Percentiles rank a stretch among this genome's conserved stretches.
Conservation (phyloP, 2,888 invertebrate genomes). For the Drosophila falleni region DNA sequence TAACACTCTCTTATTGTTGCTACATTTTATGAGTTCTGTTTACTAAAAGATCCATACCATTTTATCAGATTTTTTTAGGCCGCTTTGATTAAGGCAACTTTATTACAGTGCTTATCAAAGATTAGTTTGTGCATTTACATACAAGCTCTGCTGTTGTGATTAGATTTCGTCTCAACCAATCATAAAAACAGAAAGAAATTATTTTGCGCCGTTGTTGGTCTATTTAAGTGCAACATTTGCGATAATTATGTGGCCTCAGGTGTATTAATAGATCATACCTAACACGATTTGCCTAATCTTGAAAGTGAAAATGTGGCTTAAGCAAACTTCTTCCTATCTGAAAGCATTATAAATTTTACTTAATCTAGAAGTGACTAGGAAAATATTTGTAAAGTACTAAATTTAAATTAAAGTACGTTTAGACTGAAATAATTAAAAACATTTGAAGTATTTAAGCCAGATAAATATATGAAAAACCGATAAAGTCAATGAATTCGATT, state of each 20-base stretch:
- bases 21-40: slow-evolving; percentile 12
- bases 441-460: not conserved
- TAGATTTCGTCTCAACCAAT: slow-evolving; percentile 37
- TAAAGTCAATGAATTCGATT: not conserved
- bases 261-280: slow-evolving; percentile 25
- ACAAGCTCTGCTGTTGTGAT: slow-evolving; percentile 31
- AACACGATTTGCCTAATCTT: slow-evolving; percentile 10
- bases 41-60: not conserved
- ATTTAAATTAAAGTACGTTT: not conserved
- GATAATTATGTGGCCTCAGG: slow-evolving; percentile 20
- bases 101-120: slow-evolving; percentile 72
- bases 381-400: slow-evolving; percentile 1
- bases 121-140: slow-evolving; percentile 57
- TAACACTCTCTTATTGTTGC: slow-evolving; percentile 19
- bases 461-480: not conserved
- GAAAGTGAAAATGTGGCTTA: slow-evolving; percentile 24
- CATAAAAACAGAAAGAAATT: slow-evolving; percentile 17
- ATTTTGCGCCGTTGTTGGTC: slow-evolving; percentile 28
- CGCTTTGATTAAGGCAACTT: slow-evolving; percentile 49
- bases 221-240: slow-evolving; percentile 4
- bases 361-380: not conserved
- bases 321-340: not conserved
- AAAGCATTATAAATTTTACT: slow-evolving; percentile 1
- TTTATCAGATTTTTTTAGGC: slow-evolving; percentile 57
- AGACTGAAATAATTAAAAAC: not conserved